Evolutionary conservation across 2,113 vertebrate genomes (phyloP).

Genomic region (Setophaga coronata): DNA sequence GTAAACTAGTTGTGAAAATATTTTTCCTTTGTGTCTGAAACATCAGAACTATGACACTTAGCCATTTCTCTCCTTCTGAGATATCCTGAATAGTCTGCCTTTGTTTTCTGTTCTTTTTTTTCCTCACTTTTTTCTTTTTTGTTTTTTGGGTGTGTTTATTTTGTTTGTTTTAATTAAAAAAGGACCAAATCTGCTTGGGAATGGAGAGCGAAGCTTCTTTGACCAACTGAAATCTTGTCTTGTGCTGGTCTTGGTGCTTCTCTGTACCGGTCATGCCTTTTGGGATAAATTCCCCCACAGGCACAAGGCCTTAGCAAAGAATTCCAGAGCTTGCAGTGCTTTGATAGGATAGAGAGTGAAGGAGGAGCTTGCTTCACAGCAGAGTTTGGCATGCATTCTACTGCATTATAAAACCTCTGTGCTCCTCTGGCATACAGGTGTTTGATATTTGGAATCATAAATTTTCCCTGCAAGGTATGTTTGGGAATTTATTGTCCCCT

Average conservation of each 20-base stretch:
- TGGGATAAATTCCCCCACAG: neutral
- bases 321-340: neutral
- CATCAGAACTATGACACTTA: neutral
- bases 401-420: neutral
- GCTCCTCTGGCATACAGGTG: neutral
- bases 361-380: neutral
- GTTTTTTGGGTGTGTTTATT: neutral
- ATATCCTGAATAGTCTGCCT: neutral
- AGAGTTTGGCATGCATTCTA: neutral
- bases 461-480: neutral
- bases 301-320: neutral
- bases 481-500: neutral
- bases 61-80: neutral
- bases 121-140: too few species aligned
- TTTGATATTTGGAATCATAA: neutral
- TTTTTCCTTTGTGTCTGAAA: constrained; percentile 51
- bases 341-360: neutral
- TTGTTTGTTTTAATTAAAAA: neutral
- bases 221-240: neutral
- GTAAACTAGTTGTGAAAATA: constrained; percentile 63
- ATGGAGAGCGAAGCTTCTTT: constrained; percentile 11
- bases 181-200: constrained; percentile 26
- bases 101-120: neutral
- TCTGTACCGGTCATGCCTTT: neutral
- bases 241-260: constrained; percentile 13